Base-by-base conservation (phyloP, 2,113 vertebrate species). In the Gracilinanus agilis region DNA sequence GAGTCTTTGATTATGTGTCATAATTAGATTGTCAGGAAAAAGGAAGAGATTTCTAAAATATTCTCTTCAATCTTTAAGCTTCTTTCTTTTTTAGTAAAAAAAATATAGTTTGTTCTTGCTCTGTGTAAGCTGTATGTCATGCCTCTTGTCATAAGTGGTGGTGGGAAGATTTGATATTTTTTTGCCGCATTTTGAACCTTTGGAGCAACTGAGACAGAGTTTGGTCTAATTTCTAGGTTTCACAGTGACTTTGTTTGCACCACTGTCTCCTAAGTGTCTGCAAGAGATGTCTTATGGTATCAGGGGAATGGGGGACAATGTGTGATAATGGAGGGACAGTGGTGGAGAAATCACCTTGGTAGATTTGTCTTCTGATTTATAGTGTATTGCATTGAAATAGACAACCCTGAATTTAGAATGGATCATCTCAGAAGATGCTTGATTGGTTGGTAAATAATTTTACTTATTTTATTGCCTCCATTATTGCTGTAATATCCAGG, bases 391-490 rank as follows among this genome's bases (percentile, higher is more conserved):
- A 91, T 54, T 55, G 24, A 1, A 25, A 2, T 94, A 11, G 55
- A 93, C 90, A 61, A 40, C 44, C 55, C 4, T 91, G 29, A 93
- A 55, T 93, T 25, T 93, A 6, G 89, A 88, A 44, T 93, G 61
- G 61, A 34, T 95, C 58, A 93, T 96, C 92, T 95, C 34, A 90
- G 44, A 94, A 56, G 88, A 58, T 88, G 91, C 88, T 29, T 23
- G 16, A 83, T 40, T 40, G 34, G 2, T 53, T 27, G n/a, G 44
- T 61, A 91, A 44, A 92, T 55, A 58, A 54, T 90, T 96, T 89
- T 24, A 90, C n/a, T 61, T 92, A 75, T 56, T 95, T 91, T 94
- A 29, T 94, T 96, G 91, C 24, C 96, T 91, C 29, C 25, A 88
- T 58, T 94, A 83, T 83, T 93, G 9, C 9, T 19, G 55, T 24